Percentiles rank a stretch among this genome's conserved stretches.
These are phyloP conservation scores for Akabosia matsudoensis DNA, from an alignment of 1,140 invertebrate genomes.

Conservation along the genomic window DNA sequence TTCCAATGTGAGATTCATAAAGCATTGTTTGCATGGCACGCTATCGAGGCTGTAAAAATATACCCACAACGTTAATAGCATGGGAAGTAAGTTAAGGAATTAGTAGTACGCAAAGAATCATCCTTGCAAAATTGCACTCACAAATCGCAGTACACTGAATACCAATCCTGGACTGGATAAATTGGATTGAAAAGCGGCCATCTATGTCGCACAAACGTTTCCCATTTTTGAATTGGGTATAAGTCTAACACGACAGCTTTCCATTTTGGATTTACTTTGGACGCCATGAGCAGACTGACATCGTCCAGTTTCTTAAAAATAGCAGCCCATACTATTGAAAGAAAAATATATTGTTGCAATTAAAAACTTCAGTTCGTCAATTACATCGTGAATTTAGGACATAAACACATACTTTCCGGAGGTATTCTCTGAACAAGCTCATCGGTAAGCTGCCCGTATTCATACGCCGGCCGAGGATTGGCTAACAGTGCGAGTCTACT, in stretches of 20 bases:
- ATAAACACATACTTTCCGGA: constrained; percentile 58
- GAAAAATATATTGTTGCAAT: constrained; percentile 36
- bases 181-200: constrained; percentile 82
- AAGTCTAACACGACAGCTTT: constrained; percentile 71
- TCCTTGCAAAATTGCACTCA: constrained; percentile 49
- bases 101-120: no score
- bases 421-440: constrained; percentile 53
- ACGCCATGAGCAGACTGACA: constrained; percentile 79
- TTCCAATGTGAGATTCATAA: constrained; percentile 52
- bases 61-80: constrained; percentile 19
- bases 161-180: constrained; percentile 67
- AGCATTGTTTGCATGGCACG: constrained; percentile 77
- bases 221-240: constrained; percentile 72
- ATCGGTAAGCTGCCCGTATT: constrained; percentile 36
- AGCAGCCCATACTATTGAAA: constrained; percentile 78
- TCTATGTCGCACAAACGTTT: constrained; percentile 61
- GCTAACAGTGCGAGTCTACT: constrained; percentile 55
- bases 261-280: constrained; percentile 82
- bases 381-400: background rate
- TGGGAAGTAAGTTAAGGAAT: constrained; percentile 15
- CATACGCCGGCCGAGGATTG: constrained; percentile 52
- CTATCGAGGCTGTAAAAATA: constrained; percentile 61
- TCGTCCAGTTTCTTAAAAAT: constrained; percentile 89
- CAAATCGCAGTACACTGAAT: constrained; percentile 64
- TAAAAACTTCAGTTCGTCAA: background rate